Percentiles rank a stretch among this genome's conserved stretches.
Evolutionary conservation across 2,797 vertebrate species (phyloP).

Genomic region (Garrulus glandarius): DNA sequence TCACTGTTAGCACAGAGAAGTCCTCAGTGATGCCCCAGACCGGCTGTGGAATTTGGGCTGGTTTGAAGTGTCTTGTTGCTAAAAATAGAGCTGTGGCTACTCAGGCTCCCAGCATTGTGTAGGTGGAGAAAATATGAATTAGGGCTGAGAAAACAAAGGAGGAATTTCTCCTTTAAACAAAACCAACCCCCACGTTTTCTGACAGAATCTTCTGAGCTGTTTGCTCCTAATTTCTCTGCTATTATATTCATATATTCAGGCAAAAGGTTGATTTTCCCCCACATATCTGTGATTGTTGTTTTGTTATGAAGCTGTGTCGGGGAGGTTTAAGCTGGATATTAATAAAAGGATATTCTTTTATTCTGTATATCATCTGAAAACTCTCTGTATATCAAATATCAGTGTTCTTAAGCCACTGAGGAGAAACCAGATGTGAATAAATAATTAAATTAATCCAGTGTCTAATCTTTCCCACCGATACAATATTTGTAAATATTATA

Average conservation of each 20-base stretch:
- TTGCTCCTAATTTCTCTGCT: background rate
- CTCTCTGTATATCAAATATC: background rate
- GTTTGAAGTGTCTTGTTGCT: slow-evolving; percentile 29
- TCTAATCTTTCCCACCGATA: background rate
- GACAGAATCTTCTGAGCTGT: background rate
- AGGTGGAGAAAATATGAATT: slow-evolving; percentile 40
- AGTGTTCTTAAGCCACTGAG: background rate
- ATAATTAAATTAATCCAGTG: background rate
- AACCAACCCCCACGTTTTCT: background rate
- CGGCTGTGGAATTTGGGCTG: slow-evolving; percentile 11
- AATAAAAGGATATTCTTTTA: background rate
- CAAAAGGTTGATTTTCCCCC: background rate
- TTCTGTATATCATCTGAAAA: background rate
- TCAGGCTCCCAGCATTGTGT: slow-evolving; percentile 13
- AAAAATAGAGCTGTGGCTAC: slow-evolving; percentile 23
- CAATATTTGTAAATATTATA: background rate
- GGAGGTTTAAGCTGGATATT: background rate
- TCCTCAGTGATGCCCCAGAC: background rate
- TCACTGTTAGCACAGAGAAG: background rate
- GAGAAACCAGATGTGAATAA: background rate
- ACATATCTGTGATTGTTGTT: background rate
- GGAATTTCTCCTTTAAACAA: slow-evolving; percentile 50
- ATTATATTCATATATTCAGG: background rate
- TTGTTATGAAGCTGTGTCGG: background rate
- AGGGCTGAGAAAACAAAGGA: slow-evolving; percentile 40